Evolutionary conservation across 2,888 invertebrate species (phyloP).

Genomic region (Julus scandinavius): DNA sequence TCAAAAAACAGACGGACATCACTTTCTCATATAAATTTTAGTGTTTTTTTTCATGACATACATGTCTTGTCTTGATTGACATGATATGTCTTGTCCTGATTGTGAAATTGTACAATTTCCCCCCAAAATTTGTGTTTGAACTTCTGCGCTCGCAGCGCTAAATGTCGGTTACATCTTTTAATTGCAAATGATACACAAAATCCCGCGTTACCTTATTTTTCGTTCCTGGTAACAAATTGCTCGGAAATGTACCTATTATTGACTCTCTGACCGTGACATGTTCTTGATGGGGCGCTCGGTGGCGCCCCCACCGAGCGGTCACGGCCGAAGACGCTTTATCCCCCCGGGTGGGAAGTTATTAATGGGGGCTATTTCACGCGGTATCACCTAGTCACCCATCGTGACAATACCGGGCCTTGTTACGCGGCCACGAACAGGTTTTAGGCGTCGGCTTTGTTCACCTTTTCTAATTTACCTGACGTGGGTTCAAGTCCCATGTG

Average conservation of each 20-base stretch:
- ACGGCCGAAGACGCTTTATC: neutral
- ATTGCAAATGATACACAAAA: neutral
- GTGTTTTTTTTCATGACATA: no score
- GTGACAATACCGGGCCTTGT: conserved; percentile 24
- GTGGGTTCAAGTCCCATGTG: conserved; percentile 26
- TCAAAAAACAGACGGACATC: no score
- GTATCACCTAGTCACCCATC: conserved; percentile 22
- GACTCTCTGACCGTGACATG: neutral
- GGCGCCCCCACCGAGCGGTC: neutral
- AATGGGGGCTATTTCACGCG: conserved; percentile 22
- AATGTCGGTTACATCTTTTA: neutral
- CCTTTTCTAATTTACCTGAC: neutral
- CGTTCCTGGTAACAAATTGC: neutral
- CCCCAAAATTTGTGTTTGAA: neutral
- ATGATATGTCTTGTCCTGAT: no score
- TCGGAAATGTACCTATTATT: neutral
- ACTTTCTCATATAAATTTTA: no score
- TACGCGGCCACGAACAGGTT: neutral
- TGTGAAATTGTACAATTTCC: neutral
- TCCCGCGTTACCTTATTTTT: neutral
- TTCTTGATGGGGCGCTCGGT: neutral
- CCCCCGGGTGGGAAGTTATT: neutral
- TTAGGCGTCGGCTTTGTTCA: conserved; percentile 21
- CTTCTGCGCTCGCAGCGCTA: neutral
- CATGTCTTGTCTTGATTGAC: no score